Percentiles rank a stretch among this genome's conserved stretches.
phyloP scores from a whole-genome alignment of 1,140 invertebrate genomes.

The Nasonia longicornis region DNA sequence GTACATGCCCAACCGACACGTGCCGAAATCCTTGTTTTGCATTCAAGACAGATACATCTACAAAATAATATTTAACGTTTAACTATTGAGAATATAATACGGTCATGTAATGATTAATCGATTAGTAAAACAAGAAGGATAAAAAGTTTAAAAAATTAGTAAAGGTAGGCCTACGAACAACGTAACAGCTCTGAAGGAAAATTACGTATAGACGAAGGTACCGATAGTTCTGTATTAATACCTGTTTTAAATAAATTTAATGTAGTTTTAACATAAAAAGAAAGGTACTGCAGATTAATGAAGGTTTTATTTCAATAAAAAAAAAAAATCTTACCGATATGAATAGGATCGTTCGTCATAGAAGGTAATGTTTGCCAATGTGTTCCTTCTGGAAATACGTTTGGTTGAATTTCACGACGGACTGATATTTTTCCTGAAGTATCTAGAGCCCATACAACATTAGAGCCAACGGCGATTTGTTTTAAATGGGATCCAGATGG shows the following conservation, averaged over 20 bases:
- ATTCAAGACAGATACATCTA: slow-evolving; percentile 61
- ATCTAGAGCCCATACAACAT: slow-evolving; percentile 80
- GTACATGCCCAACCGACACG: slow-evolving; percentile 73
- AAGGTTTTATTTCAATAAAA: not conserved
- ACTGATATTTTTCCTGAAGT: slow-evolving; percentile 75
- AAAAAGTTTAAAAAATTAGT: slow-evolving; percentile 14
- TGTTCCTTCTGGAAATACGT: slow-evolving; percentile 79
- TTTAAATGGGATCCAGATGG: slow-evolving; percentile 78
- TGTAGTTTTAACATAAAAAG: slow-evolving; percentile 52
- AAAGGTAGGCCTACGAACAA: slow-evolving; percentile 40
- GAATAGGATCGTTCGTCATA: slow-evolving; percentile 72
- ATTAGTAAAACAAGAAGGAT: slow-evolving; percentile 19
- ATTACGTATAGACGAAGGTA: slow-evolving; percentile 35
- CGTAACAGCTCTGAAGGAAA: slow-evolving; percentile 35
- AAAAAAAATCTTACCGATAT: slow-evolving; percentile 63
- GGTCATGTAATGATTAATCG: not conserved
- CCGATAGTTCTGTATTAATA: slow-evolving; percentile 18
- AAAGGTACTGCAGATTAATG: slow-evolving; percentile 34
- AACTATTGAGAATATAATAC: not conserved
- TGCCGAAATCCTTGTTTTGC: slow-evolving; percentile 74
- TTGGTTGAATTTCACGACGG: slow-evolving; percentile 74
- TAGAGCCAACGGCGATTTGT: slow-evolving; percentile 79
- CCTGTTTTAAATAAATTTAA: slow-evolving; percentile 43
- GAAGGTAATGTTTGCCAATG: slow-evolving; percentile 77
- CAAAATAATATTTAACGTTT: slow-evolving; percentile 23